Evolutionary conservation across 2,113 vertebrate genomes (phyloP), one percentile per base, ranked within the genome.

Genomic region (Tragelaphus strepsiceros): DNA sequence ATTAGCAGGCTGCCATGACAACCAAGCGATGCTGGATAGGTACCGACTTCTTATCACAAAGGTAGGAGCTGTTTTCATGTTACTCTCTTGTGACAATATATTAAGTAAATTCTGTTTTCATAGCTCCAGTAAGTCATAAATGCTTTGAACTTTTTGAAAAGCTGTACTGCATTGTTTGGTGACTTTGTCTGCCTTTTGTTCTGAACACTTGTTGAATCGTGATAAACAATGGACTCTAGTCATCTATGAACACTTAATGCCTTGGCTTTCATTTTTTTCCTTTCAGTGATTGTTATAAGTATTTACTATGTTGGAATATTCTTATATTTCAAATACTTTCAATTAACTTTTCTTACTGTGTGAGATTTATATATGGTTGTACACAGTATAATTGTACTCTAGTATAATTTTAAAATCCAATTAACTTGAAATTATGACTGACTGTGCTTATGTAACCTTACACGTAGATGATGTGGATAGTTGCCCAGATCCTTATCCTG

Each of bases 21-120:
- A 99, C 98, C 99, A 99, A 82, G 98, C 98, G 6, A 99, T 99
- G 99, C 98, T 99, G 98, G 99, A 99, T 93, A 99, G 98, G 74
- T 99, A 99, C 95, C 99, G 99, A 97, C 98, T 99, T 90, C 99
- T 99, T 98, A 99, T 99, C 99, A 99, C 99, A 94, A 99, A 99
- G 99, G 99, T 99, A 99, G 97, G 98, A 21, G 67, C 21, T 9
- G 9, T 92, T 51, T 97, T 92, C 28, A 2, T 24, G 46, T 43
- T 92, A 2, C 86, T 87, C 96, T 90, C 32, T 4, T 92, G 24
- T 64, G 77, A 24, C 35, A 35, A 16, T 8, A 92, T 98, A 35
- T 90, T 9, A 81, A 64, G 71, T 88, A 43, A 59, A 30, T 87
- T n/a, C 21, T 19, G 90, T 97, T 91, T 84, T 39, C 32, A 35